Evolutionary conservation across 2,888 invertebrate species (phyloP).

Genomic region (Lysandra coridon): DNA sequence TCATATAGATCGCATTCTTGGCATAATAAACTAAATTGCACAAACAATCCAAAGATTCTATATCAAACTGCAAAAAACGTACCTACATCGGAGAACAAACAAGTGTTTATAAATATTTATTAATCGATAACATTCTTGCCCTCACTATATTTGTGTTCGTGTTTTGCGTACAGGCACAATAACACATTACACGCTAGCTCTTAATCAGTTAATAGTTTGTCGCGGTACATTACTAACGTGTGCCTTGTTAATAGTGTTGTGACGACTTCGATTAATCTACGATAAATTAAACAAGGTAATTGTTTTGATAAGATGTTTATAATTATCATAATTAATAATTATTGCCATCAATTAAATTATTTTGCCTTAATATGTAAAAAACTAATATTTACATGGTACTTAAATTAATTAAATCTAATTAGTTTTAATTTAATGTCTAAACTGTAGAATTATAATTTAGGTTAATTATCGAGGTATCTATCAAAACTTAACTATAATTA

Average conservation of each 20-base stretch:
- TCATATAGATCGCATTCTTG: no score
- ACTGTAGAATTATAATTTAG: no score
- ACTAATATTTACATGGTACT: no score
- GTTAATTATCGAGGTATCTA: no score
- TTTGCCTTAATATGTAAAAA: neutral
- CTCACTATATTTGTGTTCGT: slow-evolving; percentile 23
- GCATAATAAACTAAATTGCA: neutral
- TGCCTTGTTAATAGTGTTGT: slow-evolving; percentile 13
- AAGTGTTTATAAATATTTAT: slow-evolving; percentile 22
- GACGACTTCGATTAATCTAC: slow-evolving; percentile 2
- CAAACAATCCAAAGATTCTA: neutral
- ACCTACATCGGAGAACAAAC: slow-evolving; percentile 6
- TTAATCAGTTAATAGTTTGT: slow-evolving; percentile 17
- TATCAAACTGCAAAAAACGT: neutral
- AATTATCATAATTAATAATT: neutral
- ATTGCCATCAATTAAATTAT: neutral
- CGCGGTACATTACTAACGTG: slow-evolving; percentile 19
- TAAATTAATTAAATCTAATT: no score
- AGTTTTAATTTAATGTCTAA: no score
- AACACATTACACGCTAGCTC: neutral
- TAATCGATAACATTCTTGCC: slow-evolving; percentile 6
- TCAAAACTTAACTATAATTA: no score
- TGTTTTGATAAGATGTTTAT: neutral
- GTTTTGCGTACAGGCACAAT: neutral
- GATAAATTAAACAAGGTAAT: slow-evolving; percentile 23